A percentile compares a stretch with the other conserved stretches of the same genome.
These are phyloP conservation scores for Helicorthomorpha holstii DNA, from an alignment of 1,140 invertebrate species.

Conservation along the genomic window DNA sequence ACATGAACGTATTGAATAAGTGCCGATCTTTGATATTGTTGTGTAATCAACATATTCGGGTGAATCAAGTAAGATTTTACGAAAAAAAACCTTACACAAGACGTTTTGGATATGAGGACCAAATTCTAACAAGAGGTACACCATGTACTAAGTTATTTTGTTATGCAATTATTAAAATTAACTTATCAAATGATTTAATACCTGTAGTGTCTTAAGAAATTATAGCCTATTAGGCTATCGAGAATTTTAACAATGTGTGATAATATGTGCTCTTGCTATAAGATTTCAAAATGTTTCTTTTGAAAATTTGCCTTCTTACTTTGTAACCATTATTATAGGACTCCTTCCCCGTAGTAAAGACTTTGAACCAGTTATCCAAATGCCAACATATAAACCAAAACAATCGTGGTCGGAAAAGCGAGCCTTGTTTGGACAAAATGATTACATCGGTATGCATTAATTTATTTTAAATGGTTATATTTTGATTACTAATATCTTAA, in stretches of 20 bases:
- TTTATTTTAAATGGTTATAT: background rate
- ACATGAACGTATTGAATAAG: no score
- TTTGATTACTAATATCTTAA: background rate
- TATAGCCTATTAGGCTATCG: no score
- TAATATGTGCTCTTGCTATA: no score
- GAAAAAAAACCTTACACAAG: background rate
- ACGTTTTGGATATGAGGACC: background rate
- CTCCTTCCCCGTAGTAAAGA: background rate
- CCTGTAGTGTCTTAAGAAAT: no score
- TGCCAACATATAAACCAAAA: conserved; percentile 50
- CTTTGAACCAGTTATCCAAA: conserved; percentile 19
- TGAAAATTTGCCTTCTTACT: background rate
- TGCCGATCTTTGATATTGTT: no score
- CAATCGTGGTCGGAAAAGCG: conserved; percentile 53
- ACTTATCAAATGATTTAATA: no score
- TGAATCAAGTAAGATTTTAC: background rate
- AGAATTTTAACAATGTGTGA: no score
- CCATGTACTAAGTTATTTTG: background rate
- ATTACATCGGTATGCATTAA: conserved; percentile 55
- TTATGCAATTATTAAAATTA: background rate
- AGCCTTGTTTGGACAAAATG: conserved; percentile 85
- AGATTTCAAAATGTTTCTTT: no score
- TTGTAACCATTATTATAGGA: background rate
- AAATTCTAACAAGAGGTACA: background rate
- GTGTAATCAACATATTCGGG: background rate